Base-by-base conservation (phyloP, 2,113 vertebrate genomes). In the Tachysurus fulvidraco region DNA sequence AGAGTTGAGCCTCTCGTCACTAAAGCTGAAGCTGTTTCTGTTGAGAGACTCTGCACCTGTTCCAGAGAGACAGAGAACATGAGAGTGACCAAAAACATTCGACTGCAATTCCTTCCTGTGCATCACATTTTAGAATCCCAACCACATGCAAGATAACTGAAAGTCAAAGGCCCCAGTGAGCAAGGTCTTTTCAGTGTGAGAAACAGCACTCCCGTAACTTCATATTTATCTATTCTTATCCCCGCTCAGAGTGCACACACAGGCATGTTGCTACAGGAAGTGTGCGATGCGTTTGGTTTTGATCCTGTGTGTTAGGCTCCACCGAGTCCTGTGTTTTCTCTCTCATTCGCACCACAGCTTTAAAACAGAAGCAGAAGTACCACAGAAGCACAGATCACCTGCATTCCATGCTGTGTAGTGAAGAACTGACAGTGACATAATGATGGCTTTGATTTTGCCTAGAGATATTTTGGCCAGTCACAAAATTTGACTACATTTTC, bases 1-100 rank as follows among this genome's bases (percentile, higher is more conserved):
- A 19, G 96, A 98, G 91, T 97, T 97, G 17, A 99, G 95, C 80
- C 97, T 96, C 93, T 99, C 98, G 25, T 99, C 97, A 4, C 98
- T 99, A 93, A 97, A 96, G 89, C 96, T 97, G 93, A 98, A 96
- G 92, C 98, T 99, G 89, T 96, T 96, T 90, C 97, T 96, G 89
- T 94, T 97, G 30, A 98, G 95, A 0, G 96, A 98, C 88, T 96
- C 97, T 17, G 96, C 97, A 95, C 98, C 98, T 99, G 93, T 86
- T 62, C 59, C 73, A 67, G 85, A 89, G 14, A 79, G 54, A 87
- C 59, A 52, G 19, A 88, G 25, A 81, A 28, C 13, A 71, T 16
- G 50, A 30, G 52, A 14, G 14, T 14, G 57, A 71, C 88, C 86
- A 69, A 74, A 78, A 55, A 30, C 3, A 81, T 84, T 81, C 36